Evolutionary conservation across 37 sponge, comb jelly and placozoan genomes (phyloP), one percentile per base, ranked within the genome.

Genomic region (Cladorhizidae sp.): DNA sequence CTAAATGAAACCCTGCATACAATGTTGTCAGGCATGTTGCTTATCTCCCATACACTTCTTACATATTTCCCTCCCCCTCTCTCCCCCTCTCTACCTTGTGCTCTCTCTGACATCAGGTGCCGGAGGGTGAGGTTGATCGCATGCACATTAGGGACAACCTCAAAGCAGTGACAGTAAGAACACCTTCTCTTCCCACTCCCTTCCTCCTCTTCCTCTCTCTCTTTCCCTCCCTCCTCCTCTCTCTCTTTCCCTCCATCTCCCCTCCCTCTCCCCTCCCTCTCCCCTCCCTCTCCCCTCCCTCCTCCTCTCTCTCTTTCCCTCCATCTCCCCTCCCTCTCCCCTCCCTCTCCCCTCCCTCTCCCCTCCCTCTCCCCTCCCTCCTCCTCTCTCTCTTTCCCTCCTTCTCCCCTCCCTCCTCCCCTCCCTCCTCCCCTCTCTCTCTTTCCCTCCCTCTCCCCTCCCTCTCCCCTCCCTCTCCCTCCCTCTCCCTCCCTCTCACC

Each of bases 81-180:
- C 11, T 50, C 23, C 57, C 6, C 21, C 55, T 26, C 8, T 11
- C 15, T 76, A 58, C 38, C 40, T 11, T 40, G 43, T 15, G 21
- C 20, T 38, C 37, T 67, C 8, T 36, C n/a, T n/a, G n/a, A 8
- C n/a, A 21, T 17, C 64, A 73, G 81, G 87, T 81, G 57, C 87
- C 93, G 1, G 91, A 89, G 9, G 77, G 69, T 33, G 94, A 96
- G 28, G 85, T 70, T 20, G 99, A 98, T 67, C 75, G 91, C 9
- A 88, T 93, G 91, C 91, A 98, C 71, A 61, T 91, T 43, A 77
- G 99, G 62, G 99, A 98, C 83, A 98, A 98, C 72, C 74, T 98
- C 54, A 92, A 98, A 73, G 91, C 89, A 26, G 96, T 92, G 3
- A 80, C 71, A 3, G 80, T 70, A 29, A 65, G 71, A 25, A 2